These are phyloP conservation scores for Shargacucullia verbasci DNA, from an alignment of 2,888 invertebrate species.

Conservation along the genomic window DNA sequence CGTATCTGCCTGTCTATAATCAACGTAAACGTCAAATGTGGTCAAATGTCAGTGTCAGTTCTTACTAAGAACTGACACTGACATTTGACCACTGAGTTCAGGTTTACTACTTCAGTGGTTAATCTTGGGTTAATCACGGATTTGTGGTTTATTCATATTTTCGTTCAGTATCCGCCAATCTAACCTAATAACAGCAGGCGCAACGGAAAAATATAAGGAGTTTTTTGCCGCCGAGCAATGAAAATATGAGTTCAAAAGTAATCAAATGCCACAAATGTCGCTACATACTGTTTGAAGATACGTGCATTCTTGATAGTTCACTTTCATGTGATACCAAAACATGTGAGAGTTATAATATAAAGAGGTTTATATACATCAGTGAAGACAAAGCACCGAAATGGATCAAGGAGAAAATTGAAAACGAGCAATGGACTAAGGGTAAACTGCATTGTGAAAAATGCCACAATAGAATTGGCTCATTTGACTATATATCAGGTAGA, in stretches of 20 bases:
- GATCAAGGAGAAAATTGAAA: constrained; percentile 86
- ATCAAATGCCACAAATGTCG: constrained; percentile 86
- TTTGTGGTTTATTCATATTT: too few species aligned
- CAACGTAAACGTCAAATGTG: too few species aligned
- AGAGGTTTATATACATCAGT: constrained; percentile 82
- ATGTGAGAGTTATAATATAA: constrained; percentile 74
- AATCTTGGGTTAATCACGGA: too few species aligned
- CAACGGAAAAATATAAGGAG: too few species aligned
- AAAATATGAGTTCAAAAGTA: constrained; percentile 40
- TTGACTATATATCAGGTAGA: constrained; percentile 90
- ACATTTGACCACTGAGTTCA: too few species aligned
- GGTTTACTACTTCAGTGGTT: too few species aligned
- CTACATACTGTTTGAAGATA: constrained; percentile 69
- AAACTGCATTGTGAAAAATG: constrained; percentile 91
- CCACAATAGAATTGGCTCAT: constrained; percentile 90
- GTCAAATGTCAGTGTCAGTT: too few species aligned
- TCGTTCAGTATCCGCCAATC: too few species aligned
- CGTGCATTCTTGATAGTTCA: constrained; percentile 53
- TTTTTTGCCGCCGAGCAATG: not conserved
- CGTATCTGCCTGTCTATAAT: too few species aligned
- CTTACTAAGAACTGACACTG: too few species aligned
- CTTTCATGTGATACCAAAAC: constrained; percentile 59
- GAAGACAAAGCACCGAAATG: constrained; percentile 89
- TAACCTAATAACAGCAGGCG: too few species aligned
- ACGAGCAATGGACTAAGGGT: constrained; percentile 91